Base-by-base conservation (phyloP, 2,113 vertebrate species). In the Tupaia tana region DNA sequence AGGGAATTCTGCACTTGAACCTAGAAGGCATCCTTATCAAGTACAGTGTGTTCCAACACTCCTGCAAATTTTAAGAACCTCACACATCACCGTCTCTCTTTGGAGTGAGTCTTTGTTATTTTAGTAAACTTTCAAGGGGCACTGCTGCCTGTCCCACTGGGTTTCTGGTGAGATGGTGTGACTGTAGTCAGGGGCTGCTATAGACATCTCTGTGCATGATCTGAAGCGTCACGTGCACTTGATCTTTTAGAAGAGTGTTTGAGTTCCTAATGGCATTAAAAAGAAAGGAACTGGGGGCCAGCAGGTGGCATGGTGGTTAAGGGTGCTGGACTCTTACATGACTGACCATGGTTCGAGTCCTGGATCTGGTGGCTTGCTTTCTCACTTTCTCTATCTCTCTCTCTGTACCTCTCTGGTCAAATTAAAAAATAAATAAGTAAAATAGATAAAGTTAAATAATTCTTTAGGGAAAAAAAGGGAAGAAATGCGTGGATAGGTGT, bases 1-100 rank as follows among this genome's bases (percentile, higher is more conserved):
- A 77, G 94, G 96, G 96, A 93, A 77, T 96, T 96, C 75, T 63
- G 20, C 56, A 27, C 54, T 80, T 80, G 90, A 90, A 80, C 31
- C 75, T 31, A 71, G 80, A 85, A 89, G 91, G 27, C 84, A 61
- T 82, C 89, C 86, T 95, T 78, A 71, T 94, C 92, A 34, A 70
- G 84, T 70, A 63, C 43, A 56, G 70, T 93, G 84, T 93, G 92
- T 89, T 87, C 96, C 31, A 67, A 85, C n/a, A 67, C 79, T 78
- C 73, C 27, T 56, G 34, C 83, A 67, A 11, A 52, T 83, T 31
- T 58, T 80, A 70, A 89, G 90, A 81, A 24, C 86, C 84, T 91
- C 90, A 52, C 27, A 59, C 54, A 77, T n/a, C 14, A 4, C 86
- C 54, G 56, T 73, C 87, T 84, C 61, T 81, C 25, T 87, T 69